A percentile compares a stretch with the other conserved stretches of the same genome.
phyloP scores from a whole-genome alignment of 2,888 invertebrate species.

The Phyllotreta cruciferae region DNA sequence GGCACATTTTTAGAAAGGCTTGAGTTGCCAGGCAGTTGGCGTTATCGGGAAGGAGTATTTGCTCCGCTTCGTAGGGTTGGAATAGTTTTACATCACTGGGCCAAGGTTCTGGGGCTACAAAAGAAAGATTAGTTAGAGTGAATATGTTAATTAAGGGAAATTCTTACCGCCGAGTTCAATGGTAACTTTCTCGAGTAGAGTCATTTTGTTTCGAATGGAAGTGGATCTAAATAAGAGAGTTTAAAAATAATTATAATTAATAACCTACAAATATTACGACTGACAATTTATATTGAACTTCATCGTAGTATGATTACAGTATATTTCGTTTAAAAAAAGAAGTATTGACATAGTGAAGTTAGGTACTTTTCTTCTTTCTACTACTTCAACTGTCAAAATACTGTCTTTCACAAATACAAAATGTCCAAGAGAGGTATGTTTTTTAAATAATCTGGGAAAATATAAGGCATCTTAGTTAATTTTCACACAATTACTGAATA shows the following conservation, averaged over 20 bases:
- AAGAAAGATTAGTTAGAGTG: background rate
- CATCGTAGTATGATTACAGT: background rate
- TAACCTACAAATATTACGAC: background rate
- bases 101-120: conserved; percentile 86
- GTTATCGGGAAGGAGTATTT: conserved; percentile 91
- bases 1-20: conserved; percentile 92
- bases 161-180: conserved; percentile 50
- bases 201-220: conserved; percentile 41
- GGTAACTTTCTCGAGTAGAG: conserved; percentile 48
- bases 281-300: too few species aligned
- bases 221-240: too few species aligned
- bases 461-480: conserved; percentile 16
- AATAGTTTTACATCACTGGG: conserved; percentile 85
- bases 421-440: conserved; percentile 68
- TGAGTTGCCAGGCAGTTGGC: conserved; percentile 94
- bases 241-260: background rate
- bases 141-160: background rate
- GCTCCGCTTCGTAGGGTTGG: conserved; percentile 92
- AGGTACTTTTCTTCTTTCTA: background rate
- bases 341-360: background rate
- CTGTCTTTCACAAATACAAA: conserved; percentile 60
- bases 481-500: background rate
- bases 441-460: conserved; percentile 35
- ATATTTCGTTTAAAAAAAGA: background rate
- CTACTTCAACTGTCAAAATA: conserved; percentile 36